A percentile compares a stretch with the other conserved stretches of the same genome.
phyloP scores from a whole-genome alignment of 1,140 invertebrate genomes.

The Camponotus vicinus region DNA sequence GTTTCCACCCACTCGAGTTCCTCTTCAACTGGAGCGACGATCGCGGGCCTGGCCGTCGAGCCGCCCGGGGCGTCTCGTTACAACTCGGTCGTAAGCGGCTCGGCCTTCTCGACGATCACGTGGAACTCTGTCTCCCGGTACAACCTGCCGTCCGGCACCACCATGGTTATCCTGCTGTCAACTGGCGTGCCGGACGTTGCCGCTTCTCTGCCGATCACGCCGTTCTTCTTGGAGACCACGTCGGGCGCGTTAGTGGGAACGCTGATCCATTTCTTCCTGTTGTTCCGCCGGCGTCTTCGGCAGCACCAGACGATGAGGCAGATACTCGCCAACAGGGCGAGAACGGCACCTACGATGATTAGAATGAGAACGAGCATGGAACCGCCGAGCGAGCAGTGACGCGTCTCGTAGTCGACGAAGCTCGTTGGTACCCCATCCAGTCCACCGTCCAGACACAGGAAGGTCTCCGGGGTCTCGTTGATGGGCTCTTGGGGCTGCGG shows the following conservation, averaged over 20 bases:
- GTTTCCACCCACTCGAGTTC: conserved; percentile 63
- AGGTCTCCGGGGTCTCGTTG: conserved; percentile 78
- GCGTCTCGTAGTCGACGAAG: conserved; percentile 79
- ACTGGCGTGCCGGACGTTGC: conserved; percentile 72
- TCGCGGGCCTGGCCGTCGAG: conserved; percentile 63
- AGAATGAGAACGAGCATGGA: conserved; percentile 79
- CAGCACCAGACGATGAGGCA: conserved; percentile 80
- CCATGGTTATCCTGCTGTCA: conserved; percentile 87
- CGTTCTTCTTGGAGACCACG: conserved; percentile 83
- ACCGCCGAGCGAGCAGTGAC: conserved; percentile 77
- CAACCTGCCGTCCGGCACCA: conserved; percentile 92
- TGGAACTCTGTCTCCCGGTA: conserved; percentile 94
- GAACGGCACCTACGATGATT: conserved; percentile 69
- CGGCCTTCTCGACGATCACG: conserved; percentile 93
- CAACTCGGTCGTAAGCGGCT: conserved; percentile 92
- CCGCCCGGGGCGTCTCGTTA: conserved; percentile 85
- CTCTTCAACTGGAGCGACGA: conserved; percentile 59
- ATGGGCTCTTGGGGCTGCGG: conserved; percentile 71
- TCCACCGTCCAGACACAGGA: conserved; percentile 77
- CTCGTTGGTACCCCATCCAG: conserved; percentile 66
- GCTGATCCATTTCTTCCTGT: conserved; percentile 84
- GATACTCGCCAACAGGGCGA: conserved; percentile 66
- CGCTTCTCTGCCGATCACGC: conserved; percentile 78
- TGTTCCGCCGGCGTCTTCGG: conserved; percentile 73
- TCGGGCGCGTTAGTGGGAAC: conserved; percentile 84